phyloP scores from a whole-genome alignment of 2,888 invertebrate genomes.

The Pyrocoelia pectoralis region DNA sequence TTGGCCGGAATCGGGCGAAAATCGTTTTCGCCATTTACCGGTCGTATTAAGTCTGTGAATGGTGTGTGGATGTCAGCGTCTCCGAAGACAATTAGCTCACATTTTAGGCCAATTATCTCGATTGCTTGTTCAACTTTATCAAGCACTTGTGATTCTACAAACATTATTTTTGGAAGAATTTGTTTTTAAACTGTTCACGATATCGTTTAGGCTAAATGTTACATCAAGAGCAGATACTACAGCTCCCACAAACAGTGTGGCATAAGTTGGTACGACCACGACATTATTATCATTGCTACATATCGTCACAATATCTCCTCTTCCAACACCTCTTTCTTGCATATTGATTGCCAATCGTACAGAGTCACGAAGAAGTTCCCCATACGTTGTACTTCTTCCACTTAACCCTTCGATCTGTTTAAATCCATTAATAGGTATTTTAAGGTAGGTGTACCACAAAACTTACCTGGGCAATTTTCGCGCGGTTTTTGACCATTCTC shows the following conservation, averaged over 20 bases:
- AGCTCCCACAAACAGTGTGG: constrained; percentile 59
- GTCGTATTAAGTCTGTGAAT: constrained; percentile 42
- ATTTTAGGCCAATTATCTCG: constrained; percentile 38
- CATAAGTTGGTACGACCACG: constrained; percentile 59
- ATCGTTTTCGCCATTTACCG: constrained; percentile 32
- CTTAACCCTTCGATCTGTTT: constrained; percentile 9
- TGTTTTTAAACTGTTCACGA: constrained; percentile 40
- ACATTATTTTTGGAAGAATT: constrained; percentile 44
- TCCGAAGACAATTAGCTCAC: constrained; percentile 50
- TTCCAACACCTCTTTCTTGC: constrained; percentile 51
- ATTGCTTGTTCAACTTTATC: constrained; percentile 36
- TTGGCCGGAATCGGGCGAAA: constrained; percentile 33
- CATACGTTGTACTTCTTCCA: constrained; percentile 51
- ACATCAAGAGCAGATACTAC: constrained; percentile 47
- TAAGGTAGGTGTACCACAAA: no score
- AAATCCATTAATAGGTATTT: neutral
- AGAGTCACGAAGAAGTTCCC: constrained; percentile 41
- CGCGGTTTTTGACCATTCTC: neutral
- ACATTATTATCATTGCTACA: constrained; percentile 61
- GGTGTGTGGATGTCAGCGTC: constrained; percentile 31
- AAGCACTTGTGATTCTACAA: constrained; percentile 39
- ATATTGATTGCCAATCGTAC: neutral
- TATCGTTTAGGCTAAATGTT: constrained; percentile 40
- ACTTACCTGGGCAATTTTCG: neutral
- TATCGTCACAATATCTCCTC: constrained; percentile 59